Percentiles rank a stretch among this genome's conserved stretches.
Conservation (phyloP, 2,113 vertebrate genomes). For the Anseranas semipalmata region DNA sequence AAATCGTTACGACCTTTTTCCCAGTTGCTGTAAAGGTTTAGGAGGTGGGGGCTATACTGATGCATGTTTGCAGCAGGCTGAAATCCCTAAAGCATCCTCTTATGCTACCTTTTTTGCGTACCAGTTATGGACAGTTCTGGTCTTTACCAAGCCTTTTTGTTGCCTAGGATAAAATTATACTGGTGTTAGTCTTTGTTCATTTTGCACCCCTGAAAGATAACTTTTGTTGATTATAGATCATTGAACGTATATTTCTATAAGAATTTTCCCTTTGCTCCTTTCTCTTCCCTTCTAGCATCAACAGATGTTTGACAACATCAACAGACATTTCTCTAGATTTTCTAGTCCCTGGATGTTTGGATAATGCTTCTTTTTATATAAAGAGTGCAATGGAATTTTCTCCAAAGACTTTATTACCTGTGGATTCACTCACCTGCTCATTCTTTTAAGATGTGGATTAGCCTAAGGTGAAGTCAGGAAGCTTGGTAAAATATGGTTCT, state of each 20-base stretch:
- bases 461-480: neutral
- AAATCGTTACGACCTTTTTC: neutral
- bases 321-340: neutral
- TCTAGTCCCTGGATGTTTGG: neutral
- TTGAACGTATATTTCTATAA: neutral
- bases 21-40: neutral
- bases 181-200: neutral
- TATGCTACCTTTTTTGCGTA: neutral
- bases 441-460: neutral
- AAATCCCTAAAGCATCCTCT: neutral
- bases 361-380: neutral
- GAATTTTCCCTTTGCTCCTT: neutral
- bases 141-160: neutral
- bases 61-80: neutral
- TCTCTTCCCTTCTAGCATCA: neutral
- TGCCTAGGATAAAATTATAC: neutral
- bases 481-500: neutral
- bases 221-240: neutral
- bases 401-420: neutral
- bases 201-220: neutral
- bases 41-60: neutral
- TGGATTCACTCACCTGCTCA: neutral
- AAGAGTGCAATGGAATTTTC: neutral
- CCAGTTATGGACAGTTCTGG: neutral
- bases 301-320: neutral